Base-by-base conservation (phyloP, 2,888 invertebrate genomes). In the Torymus tubicola region DNA sequence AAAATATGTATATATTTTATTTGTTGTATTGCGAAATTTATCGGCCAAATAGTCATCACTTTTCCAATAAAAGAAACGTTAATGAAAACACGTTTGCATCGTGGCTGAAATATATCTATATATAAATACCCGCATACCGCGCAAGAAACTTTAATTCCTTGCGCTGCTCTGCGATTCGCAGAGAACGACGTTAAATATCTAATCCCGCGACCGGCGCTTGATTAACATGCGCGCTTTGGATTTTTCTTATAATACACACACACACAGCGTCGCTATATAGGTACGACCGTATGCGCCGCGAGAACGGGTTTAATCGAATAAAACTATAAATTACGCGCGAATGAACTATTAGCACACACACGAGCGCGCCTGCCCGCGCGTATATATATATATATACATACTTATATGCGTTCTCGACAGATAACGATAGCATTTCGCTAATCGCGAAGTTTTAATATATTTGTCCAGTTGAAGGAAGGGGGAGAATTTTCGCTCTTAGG, bases 291-390 rank as follows among this genome's bases (percentile, higher is more conserved):
- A n/a, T 5, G 18, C 50, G 16, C n/a, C 2, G 8, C 24, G 5
- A 21, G 52, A 77, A 78, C 78, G 52, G 55, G 82, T 78, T 80
- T 70, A 78, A 74, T 78, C 70, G 68, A 80, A 75, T 71, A 78
- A 80, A 75, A 74, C 80, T 53, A 80, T 82, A 80, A 80, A 82
- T 78, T 71, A 80, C 71, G 50, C 58, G 5, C 77, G 76, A 80
- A 80, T 70, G 73, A 82, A 77, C 82, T 82, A 80, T 79, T 82
- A 80, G 76, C 76, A 53, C 60, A 69, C 4, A 8, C 42, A n/a
- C n/a, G n/a, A n/a, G 42, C 5, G 42, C 42, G 5, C 42, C 1
- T 8, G 42, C 2, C 1, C 42, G 8, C 42, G 42, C n/a, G n/a
- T n/a, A n/a, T n/a, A n/a, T n/a, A n/a, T n/a, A n/a, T n/a, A n/a